Evolutionary conservation across 2,113 vertebrate species (phyloP).

Genomic region (Pterocles gutturalis): DNA sequence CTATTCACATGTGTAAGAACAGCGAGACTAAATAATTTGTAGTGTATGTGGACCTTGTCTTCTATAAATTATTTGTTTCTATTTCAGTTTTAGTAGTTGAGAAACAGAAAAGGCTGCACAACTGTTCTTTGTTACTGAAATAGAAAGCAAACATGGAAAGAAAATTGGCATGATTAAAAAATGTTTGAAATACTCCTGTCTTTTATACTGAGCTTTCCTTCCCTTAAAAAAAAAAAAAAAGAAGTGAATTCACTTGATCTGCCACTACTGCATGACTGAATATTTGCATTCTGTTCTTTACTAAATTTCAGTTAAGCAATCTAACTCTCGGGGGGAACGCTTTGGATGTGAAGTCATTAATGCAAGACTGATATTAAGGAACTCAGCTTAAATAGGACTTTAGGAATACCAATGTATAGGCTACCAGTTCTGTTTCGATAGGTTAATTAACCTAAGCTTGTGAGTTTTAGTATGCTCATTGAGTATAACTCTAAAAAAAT

Average conservation of each 20-base stretch:
- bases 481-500: neutral
- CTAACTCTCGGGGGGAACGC: neutral
- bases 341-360: neutral
- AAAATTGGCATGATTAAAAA: neutral
- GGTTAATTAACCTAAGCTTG: neutral
- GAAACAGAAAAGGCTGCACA: neutral
- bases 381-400: neutral
- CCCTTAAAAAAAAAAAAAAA: neutral
- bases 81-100: neutral
- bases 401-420: neutral
- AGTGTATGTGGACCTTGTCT: neutral
- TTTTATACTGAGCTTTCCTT: neutral
- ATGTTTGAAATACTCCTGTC: neutral
- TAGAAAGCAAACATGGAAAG: neutral
- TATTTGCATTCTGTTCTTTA: neutral
- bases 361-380: neutral
- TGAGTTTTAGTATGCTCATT: neutral
- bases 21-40: neutral
- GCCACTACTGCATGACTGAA: neutral
- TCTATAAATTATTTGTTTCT: neutral
- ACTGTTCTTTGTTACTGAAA: neutral
- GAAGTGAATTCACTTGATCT: neutral
- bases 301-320: neutral
- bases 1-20: neutral
- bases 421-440: neutral